Percentiles rank a stretch among this genome's conserved stretches.
Evolutionary conservation across 2,113 vertebrate genomes (phyloP).

Genomic region (Polypterus senegalus): DNA sequence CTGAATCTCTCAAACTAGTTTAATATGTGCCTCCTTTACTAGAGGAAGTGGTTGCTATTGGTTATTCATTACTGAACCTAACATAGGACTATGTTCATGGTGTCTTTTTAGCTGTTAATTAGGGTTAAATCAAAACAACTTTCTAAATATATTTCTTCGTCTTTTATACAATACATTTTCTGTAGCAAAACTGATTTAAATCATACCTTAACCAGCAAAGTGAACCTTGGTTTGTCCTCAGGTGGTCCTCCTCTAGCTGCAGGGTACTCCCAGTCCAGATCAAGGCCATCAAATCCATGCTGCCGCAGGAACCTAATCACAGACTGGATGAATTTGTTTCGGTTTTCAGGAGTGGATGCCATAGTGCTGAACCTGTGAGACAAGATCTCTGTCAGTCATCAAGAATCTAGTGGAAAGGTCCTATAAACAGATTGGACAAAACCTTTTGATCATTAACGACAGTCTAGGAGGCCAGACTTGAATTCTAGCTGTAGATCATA

Average conservation of each 20-base stretch:
- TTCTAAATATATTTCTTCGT: no score
- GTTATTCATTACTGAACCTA: neutral
- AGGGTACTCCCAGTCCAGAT: constrained; percentile 67
- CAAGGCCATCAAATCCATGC: constrained; percentile 63
- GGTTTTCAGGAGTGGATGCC: constrained; percentile 43
- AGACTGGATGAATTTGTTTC: constrained; percentile 59
- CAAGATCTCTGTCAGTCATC: no score
- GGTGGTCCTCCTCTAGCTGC: constrained; percentile 58
- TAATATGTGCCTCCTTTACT: no score
- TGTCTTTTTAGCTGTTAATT: neutral
- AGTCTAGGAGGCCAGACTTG: no score
- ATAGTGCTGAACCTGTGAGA: constrained; percentile 51
- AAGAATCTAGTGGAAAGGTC: no score
- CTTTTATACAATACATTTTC: neutral
- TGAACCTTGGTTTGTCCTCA: constrained; percentile 59
- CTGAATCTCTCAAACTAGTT: no score
- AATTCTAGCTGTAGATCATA: no score
- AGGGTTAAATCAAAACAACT: no score
- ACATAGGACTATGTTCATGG: neutral
- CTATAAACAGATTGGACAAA: no score
- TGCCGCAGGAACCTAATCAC: constrained; percentile 50
- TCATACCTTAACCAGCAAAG: constrained; percentile 51
- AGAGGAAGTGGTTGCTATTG: no score
- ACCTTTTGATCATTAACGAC: no score
- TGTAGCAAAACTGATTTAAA: neutral